Evolutionary conservation across 1,140 invertebrate species (phyloP).

Genomic region (Leptinotarsa texana): DNA sequence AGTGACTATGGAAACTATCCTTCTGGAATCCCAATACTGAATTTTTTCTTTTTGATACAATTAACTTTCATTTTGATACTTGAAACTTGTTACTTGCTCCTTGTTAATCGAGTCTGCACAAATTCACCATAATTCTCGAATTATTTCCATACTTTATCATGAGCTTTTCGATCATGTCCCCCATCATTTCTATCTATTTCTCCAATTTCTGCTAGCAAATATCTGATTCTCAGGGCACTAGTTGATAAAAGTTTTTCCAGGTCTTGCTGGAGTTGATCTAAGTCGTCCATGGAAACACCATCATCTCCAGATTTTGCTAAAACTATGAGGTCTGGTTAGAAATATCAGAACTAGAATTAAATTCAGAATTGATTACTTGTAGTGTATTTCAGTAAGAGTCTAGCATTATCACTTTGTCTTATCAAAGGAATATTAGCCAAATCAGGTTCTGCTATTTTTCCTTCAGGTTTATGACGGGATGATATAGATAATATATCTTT

Average conservation of each 20-base stretch:
- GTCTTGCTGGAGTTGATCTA: constrained; percentile 84
- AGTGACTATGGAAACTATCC: no score
- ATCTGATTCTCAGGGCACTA: constrained; percentile 74
- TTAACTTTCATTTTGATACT: no score
- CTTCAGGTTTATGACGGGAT: constrained; percentile 18
- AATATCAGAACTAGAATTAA: not conserved
- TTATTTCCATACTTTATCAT: constrained; percentile 45
- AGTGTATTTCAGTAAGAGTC: constrained; percentile 61
- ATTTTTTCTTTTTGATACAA: no score
- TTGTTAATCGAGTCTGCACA: not conserved
- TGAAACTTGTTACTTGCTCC: no score
- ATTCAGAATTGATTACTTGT: constrained; percentile 45
- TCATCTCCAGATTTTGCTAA: constrained; percentile 65
- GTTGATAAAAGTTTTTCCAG: constrained; percentile 84
- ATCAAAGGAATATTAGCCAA: constrained; percentile 44
- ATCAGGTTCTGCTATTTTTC: constrained; percentile 25
- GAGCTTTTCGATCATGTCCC: constrained; percentile 65
- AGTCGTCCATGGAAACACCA: constrained; percentile 69
- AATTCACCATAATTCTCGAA: no score
- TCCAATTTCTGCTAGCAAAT: constrained; percentile 76
- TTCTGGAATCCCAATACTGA: no score
- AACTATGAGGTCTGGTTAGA: constrained; percentile 53
- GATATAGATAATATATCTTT: constrained; percentile 36
- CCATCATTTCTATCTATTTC: constrained; percentile 72
- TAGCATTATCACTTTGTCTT: constrained; percentile 57